phyloP scores from a whole-genome alignment of 1,140 invertebrate genomes.

The Xylocopa sonorina region DNA sequence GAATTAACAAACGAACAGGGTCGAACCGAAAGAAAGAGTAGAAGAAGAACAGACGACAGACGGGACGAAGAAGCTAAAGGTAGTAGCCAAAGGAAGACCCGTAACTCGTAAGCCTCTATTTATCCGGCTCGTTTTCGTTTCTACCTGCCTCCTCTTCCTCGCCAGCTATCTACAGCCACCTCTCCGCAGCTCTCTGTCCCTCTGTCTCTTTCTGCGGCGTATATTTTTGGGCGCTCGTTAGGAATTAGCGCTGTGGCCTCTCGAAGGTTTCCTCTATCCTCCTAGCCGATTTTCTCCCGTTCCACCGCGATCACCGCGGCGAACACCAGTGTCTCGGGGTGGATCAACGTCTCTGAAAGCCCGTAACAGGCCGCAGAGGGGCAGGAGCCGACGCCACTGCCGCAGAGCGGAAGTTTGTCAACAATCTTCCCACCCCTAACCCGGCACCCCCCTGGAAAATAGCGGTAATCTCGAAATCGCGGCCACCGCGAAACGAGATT shows the following conservation, averaged over 20 bases:
- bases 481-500: constrained; percentile 41
- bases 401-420: constrained; percentile 40
- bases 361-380: neutral
- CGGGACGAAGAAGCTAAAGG: neutral
- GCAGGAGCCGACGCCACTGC: neutral
- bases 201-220: constrained; percentile 3
- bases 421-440: constrained; percentile 50
- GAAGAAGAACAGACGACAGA: neutral
- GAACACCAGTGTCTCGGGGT: neutral
- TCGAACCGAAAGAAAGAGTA: neutral
- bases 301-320: neutral
- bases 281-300: constrained; percentile 15
- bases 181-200: neutral
- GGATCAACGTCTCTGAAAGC: constrained; percentile 30
- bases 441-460: neutral
- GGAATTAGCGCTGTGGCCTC: constrained; percentile 43
- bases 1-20: neutral
- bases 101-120: constrained; percentile 39
- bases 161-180: constrained; percentile 29
- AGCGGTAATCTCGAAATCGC: constrained; percentile 46
- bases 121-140: constrained; percentile 38
- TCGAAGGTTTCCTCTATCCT: constrained; percentile 32
- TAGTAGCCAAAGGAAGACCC: constrained; percentile 3
- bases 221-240: constrained; percentile 56
- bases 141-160: constrained; percentile 45